Percentiles rank a stretch among this genome's conserved stretches.
These are phyloP conservation scores for Neolamprologus variostigma DNA, from an alignment of 2,113 vertebrate species.

Conservation along the genomic window DNA sequence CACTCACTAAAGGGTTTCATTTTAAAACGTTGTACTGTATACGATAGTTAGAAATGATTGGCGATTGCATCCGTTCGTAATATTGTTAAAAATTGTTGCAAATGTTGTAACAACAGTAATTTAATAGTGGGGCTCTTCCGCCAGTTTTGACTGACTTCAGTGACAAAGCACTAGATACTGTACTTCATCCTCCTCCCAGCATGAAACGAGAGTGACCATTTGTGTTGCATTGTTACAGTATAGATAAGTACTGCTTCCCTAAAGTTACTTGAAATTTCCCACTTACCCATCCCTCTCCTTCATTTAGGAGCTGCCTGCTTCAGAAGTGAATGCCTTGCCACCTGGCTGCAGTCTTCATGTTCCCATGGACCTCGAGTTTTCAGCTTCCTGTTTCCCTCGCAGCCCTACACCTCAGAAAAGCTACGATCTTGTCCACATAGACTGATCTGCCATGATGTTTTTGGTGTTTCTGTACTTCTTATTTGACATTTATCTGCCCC, in stretches of 20 bases:
- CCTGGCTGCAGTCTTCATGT: constrained; percentile 61
- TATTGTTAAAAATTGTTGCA: not conserved
- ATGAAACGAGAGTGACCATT: not conserved
- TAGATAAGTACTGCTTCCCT: not conserved
- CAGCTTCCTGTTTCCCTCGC: constrained; percentile 49
- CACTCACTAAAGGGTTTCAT: not conserved
- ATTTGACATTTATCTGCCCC: not conserved
- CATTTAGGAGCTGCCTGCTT: constrained; percentile 30
- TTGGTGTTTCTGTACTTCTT: not conserved
- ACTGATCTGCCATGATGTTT: not conserved
- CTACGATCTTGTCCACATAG: constrained; percentile 25
- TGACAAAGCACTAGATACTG: not conserved
- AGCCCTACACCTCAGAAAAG: constrained; percentile 24
- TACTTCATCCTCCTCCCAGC: not conserved
- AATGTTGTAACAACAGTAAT: not conserved
- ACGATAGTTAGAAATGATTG: not conserved
- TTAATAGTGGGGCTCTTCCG: not conserved
- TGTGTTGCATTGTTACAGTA: not conserved
- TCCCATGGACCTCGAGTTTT: constrained; percentile 61
- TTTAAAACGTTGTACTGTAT: not conserved
- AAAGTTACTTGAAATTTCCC: not conserved
- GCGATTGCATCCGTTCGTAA: not conserved
- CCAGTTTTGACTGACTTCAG: not conserved
- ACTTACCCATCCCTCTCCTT: not conserved
- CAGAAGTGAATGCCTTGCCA: constrained; percentile 5